phyloP scores from a whole-genome alignment of 2,797 vertebrate genomes.

The Hippoglossus hippoglossus region DNA sequence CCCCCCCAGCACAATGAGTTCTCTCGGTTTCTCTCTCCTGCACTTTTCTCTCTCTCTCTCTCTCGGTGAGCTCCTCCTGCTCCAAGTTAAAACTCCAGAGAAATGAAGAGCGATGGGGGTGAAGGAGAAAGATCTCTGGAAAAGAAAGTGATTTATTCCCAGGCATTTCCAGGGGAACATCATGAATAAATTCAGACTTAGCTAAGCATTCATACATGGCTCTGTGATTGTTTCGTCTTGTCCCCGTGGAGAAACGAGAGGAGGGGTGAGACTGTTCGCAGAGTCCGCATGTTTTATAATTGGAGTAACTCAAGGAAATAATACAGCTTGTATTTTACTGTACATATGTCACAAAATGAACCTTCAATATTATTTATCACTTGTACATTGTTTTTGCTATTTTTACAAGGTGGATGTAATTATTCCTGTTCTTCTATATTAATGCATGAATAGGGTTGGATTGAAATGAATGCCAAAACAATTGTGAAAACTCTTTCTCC shows the following conservation, averaged over 20 bases:
- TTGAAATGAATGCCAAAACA: not conserved
- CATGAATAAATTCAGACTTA: constrained; percentile 74
- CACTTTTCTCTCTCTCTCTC: constrained; percentile 16
- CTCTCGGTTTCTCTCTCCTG: constrained; percentile 13
- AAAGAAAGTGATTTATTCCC: constrained; percentile 72
- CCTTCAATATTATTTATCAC: not conserved
- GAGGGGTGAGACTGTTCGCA: constrained; percentile 3
- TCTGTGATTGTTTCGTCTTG: constrained; percentile 51
- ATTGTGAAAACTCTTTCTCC: not conserved
- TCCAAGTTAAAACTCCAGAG: constrained; percentile 54
- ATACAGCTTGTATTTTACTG: constrained; percentile 16
- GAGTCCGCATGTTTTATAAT: constrained; percentile 24
- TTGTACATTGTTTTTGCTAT: too few relatives aligned
- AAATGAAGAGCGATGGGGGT: constrained; percentile 45
- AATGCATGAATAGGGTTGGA: not conserved
- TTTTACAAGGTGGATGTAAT: too few relatives aligned
- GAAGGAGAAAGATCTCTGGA: constrained; percentile 43
- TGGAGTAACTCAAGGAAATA: constrained; percentile 9
- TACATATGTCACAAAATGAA: not conserved
- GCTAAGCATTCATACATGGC: constrained; percentile 46
- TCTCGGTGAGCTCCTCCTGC: constrained; percentile 22
- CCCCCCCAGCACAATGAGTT: constrained; percentile 34
- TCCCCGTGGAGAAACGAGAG: constrained; percentile 35
- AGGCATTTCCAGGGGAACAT: constrained; percentile 59
- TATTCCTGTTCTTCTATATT: not conserved